A percentile compares a stretch with the other conserved stretches of the same genome.
Conservation (phyloP, 2,888 invertebrate genomes). For the Merodon equestris region DNA sequence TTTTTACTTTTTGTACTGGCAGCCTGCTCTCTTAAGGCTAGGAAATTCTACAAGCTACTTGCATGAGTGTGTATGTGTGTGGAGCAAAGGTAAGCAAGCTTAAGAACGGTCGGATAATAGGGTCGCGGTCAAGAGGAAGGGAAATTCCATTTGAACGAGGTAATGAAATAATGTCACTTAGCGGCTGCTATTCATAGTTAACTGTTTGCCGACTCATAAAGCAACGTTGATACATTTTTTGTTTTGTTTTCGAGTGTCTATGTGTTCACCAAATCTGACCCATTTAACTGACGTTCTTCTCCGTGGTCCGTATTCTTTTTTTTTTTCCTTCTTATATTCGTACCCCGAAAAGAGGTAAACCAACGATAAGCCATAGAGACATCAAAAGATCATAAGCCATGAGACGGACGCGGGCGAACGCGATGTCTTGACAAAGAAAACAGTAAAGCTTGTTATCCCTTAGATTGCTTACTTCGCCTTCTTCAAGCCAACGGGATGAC, state of each 20-base stretch:
- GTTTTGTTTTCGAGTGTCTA: slow-evolving; percentile 37
- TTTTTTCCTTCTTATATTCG: slow-evolving; percentile 14
- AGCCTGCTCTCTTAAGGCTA: no score
- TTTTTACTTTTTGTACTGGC: no score
- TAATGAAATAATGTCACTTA: slow-evolving; percentile 48
- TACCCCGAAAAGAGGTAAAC: slow-evolving; percentile 10
- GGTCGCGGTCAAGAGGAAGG: slow-evolving; percentile 36
- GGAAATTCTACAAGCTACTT: no score
- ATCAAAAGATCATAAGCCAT: neutral
- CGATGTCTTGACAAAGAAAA: slow-evolving; percentile 20
- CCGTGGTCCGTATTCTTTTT: slow-evolving; percentile 19
- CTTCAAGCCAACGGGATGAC: slow-evolving; percentile 32
- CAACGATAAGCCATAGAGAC: slow-evolving; percentile 10
- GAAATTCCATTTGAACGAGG: slow-evolving; percentile 48
- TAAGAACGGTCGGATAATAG: neutral
- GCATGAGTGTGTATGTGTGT: no score
- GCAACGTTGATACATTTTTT: slow-evolving; percentile 54
- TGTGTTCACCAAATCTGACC: slow-evolving; percentile 49
- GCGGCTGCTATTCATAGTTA: slow-evolving; percentile 25
- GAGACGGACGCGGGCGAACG: neutral
- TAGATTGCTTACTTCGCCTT: slow-evolving; percentile 32
- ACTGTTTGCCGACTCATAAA: slow-evolving; percentile 53
- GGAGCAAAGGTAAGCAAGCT: neutral
- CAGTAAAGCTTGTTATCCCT: slow-evolving; percentile 61
- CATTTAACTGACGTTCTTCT: slow-evolving; percentile 47